These are phyloP conservation scores for Percopsis omiscomaycus DNA, from an alignment of 2,797 vertebrate species.

Conservation along the genomic window DNA sequence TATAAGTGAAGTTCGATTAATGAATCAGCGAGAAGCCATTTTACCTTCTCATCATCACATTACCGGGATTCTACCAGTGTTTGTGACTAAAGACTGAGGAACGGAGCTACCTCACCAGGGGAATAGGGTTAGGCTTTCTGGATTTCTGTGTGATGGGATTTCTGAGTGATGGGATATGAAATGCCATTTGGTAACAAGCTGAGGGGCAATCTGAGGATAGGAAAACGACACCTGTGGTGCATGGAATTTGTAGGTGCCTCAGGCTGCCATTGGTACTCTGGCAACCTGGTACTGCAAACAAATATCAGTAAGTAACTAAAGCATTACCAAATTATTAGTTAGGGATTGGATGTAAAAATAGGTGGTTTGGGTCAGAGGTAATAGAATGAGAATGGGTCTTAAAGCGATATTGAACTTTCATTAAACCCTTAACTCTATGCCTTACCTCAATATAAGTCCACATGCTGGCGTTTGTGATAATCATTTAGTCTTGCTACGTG, in stretches of 20 bases:
- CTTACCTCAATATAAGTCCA: no score
- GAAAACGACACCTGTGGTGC: slow-evolving; percentile 44
- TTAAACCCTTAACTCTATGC: not conserved
- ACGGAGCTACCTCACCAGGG: not conserved
- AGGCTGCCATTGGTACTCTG: slow-evolving; percentile 48
- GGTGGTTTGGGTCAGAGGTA: slow-evolving; percentile 1
- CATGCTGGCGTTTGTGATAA: no score
- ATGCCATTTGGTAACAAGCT: slow-evolving; percentile 50
- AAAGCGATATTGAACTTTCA: no score
- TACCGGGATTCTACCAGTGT: not conserved
- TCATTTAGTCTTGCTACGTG: no score
- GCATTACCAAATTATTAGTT: slow-evolving; percentile 28
- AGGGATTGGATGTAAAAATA: slow-evolving; percentile 10
- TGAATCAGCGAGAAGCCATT: not conserved
- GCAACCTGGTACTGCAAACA: slow-evolving; percentile 37
- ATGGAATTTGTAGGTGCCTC: slow-evolving; percentile 61
- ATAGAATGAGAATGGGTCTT: not conserved
- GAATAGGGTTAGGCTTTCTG: not conserved
- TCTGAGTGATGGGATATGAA: slow-evolving; percentile 55
- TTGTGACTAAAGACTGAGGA: not conserved
- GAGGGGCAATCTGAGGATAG: slow-evolving; percentile 48
- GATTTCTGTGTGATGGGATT: slow-evolving; percentile 20
- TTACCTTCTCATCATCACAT: slow-evolving; percentile 9
- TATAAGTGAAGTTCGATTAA: not conserved
- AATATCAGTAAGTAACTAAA: slow-evolving; percentile 35